Evolutionary conservation across 2,888 invertebrate species (phyloP).

Genomic region (Biston betularia): DNA sequence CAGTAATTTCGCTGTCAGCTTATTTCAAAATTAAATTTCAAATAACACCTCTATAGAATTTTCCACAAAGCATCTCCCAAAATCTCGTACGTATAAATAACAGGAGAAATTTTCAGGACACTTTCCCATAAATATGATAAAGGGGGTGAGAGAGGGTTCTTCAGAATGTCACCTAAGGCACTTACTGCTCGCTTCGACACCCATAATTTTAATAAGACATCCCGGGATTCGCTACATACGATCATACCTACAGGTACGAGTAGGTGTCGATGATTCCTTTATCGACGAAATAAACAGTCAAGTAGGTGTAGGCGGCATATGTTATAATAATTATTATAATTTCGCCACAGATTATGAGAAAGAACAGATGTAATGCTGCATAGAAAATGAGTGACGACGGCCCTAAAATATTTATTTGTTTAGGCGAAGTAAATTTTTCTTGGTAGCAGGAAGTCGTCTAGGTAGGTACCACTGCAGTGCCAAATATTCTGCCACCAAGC

Average conservation of each 20-base stretch:
- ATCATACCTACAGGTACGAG: constrained; percentile 16
- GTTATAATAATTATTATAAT: neutral
- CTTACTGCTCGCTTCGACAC: constrained; percentile 53
- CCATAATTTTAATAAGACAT: constrained; percentile 53
- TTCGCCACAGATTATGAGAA: neutral
- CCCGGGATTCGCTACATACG: constrained; percentile 43
- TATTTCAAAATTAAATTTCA: constrained; percentile 2
- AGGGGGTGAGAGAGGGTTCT: constrained; percentile 50
- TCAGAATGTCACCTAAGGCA: constrained; percentile 50
- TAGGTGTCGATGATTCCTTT: constrained; percentile 22
- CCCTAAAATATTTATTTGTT: no score
- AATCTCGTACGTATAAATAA: constrained; percentile 53
- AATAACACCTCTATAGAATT: constrained; percentile 43
- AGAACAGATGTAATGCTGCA: no score
- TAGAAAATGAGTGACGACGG: no score
- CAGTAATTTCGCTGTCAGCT: no score
- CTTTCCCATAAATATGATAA: constrained; percentile 63
- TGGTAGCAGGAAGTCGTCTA: no score
- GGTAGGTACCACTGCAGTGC: no score
- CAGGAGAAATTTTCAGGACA: constrained; percentile 57
- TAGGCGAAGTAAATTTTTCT: no score
- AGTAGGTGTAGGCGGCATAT: neutral
- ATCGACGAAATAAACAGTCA: constrained; percentile 24
- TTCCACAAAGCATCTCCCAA: constrained; percentile 45
- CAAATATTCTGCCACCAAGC: no score